These are phyloP conservation scores for Synanthedon myopaeformis DNA, from an alignment of 2,888 invertebrate species.

Conservation along the genomic window DNA sequence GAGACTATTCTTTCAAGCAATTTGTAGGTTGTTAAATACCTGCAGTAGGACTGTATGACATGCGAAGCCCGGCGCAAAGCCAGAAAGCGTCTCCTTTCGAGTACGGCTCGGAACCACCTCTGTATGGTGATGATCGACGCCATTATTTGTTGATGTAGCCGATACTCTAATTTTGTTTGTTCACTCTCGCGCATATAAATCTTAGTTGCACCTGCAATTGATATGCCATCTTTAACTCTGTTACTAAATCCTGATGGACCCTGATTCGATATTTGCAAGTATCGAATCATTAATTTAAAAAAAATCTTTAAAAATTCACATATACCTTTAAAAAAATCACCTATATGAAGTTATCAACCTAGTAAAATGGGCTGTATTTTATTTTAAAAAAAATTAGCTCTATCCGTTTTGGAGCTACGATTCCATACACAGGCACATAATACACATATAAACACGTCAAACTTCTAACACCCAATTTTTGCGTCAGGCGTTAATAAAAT, in stretches of 20 bases:
- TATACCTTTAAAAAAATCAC: too few species aligned
- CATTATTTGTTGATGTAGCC: slow-evolving; percentile 94
- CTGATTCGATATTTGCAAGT: too few species aligned
- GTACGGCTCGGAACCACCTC: slow-evolving; percentile 87
- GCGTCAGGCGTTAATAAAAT: background rate
- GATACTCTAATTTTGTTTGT: slow-evolving; percentile 91
- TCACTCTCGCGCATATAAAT: slow-evolving; percentile 95
- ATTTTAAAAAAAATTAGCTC: background rate
- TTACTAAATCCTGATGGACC: too few species aligned
- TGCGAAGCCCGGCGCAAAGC: slow-evolving; percentile 79
- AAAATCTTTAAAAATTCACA: background rate
- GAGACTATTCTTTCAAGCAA: background rate
- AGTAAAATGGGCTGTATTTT: background rate
- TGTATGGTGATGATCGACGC: slow-evolving; percentile 92
- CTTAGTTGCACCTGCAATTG: slow-evolving; percentile 77
- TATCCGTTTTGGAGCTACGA: too few species aligned
- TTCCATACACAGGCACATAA: too few species aligned
- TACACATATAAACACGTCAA: too few species aligned
- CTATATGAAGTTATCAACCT: background rate
- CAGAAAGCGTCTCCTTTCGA: slow-evolving; percentile 83
- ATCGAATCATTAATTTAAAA: too few species aligned
- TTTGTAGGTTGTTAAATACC: slow-evolving; percentile 24
- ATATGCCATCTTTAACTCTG: too few species aligned
- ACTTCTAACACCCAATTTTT: too few species aligned
- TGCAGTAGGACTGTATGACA: slow-evolving; percentile 75